Conservation (phyloP, 1,140 invertebrate genomes). For the Drepana arcuata region DNA sequence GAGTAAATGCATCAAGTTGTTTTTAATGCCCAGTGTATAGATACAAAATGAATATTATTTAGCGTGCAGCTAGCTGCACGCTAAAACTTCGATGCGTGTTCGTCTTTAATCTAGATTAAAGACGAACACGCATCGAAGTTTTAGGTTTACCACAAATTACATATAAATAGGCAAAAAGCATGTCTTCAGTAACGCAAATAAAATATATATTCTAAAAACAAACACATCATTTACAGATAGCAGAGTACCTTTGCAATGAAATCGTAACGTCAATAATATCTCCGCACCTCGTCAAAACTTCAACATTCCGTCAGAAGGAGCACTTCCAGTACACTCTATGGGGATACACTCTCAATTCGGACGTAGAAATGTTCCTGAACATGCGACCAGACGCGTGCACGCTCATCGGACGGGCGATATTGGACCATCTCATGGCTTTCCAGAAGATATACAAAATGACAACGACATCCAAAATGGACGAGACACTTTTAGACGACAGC, state of each 20-base stretch:
- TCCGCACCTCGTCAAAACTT: constrained; percentile 64
- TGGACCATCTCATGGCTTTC: constrained; percentile 69
- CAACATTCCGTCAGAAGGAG: constrained; percentile 61
- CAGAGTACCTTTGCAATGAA: constrained; percentile 73
- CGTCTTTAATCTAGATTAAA: no score
- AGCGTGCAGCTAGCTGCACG: no score
- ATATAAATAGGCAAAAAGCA: no score
- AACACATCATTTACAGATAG: constrained; percentile 66
- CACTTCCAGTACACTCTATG: constrained; percentile 72
- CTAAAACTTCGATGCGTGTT: no score
- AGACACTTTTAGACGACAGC: constrained; percentile 48
- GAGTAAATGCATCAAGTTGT: no score
- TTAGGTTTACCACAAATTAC: no score
- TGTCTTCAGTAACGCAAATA: no score
- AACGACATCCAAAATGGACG: constrained; percentile 29
- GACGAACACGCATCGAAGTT: no score
- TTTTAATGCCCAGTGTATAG: no score
- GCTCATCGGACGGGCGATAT: constrained; percentile 70
- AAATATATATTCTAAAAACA: no score
- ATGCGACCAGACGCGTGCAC: constrained; percentile 73
- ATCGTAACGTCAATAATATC: constrained; percentile 67
- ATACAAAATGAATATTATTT: no score
- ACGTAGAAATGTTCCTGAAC: constrained; percentile 73
- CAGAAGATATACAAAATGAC: constrained; percentile 63
- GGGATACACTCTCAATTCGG: constrained; percentile 71